Conservation (phyloP, 2,797 vertebrate genomes). For the Gallirallus australis region DNA sequence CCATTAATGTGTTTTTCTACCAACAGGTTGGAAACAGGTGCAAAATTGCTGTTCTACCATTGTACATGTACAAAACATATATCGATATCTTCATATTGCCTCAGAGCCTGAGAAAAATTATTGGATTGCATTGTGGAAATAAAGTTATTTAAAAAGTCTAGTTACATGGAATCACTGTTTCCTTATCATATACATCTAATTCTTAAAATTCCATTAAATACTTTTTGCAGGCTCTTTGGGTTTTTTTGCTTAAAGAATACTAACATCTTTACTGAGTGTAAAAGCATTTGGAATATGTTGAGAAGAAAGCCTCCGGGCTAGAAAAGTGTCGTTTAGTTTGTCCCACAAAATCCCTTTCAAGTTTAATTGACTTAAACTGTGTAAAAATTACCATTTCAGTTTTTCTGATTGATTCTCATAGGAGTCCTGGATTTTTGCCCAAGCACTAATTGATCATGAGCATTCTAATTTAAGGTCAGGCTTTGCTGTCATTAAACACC, state of each 20-base stretch:
- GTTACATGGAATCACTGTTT: neutral
- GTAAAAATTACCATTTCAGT: neutral
- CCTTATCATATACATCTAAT: neutral
- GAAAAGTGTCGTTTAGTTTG: neutral
- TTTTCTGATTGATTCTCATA: neutral
- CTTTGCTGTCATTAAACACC: neutral
- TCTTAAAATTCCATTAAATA: neutral
- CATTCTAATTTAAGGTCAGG: neutral
- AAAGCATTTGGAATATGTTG: neutral
- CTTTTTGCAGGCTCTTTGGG: neutral
- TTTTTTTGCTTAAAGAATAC: neutral
- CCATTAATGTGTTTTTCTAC: neutral
- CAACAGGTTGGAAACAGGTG: neutral
- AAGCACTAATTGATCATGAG: neutral
- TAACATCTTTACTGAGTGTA: neutral
- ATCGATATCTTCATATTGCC: neutral
- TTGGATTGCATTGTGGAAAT: neutral
- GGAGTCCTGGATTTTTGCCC: neutral
- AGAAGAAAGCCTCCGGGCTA: neutral
- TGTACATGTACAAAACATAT: neutral
- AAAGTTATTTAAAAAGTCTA: neutral
- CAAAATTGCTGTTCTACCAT: neutral
- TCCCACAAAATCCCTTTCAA: neutral
- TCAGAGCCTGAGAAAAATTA: neutral
- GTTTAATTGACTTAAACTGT: neutral